Conservation (phyloP, 2,797 vertebrate genomes). For the Hippoglossus hippoglossus region DNA sequence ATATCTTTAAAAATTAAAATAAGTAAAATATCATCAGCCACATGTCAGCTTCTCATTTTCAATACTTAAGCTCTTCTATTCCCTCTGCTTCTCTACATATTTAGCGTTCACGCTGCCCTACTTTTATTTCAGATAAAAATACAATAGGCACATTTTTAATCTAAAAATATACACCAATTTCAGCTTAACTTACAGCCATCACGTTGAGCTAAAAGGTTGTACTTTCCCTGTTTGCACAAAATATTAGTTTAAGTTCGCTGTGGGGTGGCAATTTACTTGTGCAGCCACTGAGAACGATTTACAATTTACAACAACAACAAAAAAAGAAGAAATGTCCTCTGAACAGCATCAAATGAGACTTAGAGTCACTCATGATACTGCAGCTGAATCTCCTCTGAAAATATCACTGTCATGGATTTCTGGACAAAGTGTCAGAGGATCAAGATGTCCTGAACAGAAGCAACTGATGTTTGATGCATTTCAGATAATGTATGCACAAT, state of each 20-base stretch:
- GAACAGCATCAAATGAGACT: constrained; percentile 5
- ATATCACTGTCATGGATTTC: neutral
- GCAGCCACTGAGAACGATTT: neutral
- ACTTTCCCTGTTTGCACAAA: constrained; percentile 13
- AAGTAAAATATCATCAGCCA: no score
- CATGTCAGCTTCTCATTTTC: no score
- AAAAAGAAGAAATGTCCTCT: neutral
- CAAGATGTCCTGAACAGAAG: neutral
- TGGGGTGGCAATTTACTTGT: constrained; percentile 3
- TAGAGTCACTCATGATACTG: neutral
- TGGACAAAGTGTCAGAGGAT: neutral
- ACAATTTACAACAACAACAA: neutral
- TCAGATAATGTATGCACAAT: no score
- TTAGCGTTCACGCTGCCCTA: no score
- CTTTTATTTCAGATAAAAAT: no score
- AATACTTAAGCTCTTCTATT: no score
- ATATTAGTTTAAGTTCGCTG: neutral
- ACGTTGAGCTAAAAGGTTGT: neutral
- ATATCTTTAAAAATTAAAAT: no score
- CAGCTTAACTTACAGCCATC: neutral
- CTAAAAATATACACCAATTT: neutral
- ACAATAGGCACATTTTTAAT: no score
- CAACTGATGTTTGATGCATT: neutral
- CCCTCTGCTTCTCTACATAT: no score
- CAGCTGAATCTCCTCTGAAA: neutral